Base-by-base conservation (phyloP, 2,888 invertebrate species). In the Diarsia rubi region DNA sequence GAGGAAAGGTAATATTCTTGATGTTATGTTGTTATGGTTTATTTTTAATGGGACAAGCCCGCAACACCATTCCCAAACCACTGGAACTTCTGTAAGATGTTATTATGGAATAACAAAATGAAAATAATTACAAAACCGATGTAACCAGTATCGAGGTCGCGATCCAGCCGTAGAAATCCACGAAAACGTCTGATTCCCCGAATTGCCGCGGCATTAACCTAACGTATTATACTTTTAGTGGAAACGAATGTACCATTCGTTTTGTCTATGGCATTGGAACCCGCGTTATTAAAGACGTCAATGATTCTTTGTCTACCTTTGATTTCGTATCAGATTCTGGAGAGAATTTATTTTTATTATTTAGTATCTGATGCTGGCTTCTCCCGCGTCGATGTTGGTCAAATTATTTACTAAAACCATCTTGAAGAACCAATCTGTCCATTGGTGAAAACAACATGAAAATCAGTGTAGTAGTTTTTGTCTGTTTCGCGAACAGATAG, bases 261-360 rank as follows among this genome's bases (percentile, higher is more conserved):
- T 86, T 82, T 78, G 69, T 82, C 78, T 71, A 74, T 79, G 69
- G 77, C 44, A 69, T 44, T 14, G 49, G 69, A 86, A 86, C 88
- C 81, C 78, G 74, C 44, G 78, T 76, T 83, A 89, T 91, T 86
- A 85, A 65, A 42, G 71, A 49, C 70, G 78, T 86, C 81, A 82
- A 88, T 83, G 69, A 69, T 70, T 74, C 52, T 67, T 68, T 67
- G 67, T 78, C 47, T 86, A 75, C 63, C 67, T 69, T 76, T 44
- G 69, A 57, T 42, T 47, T 69, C n/a, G 24, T 74, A 59, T 47
- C 31, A 24, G 47, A 44, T 65, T 37, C 42, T 31, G 44, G 31
- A 12, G 8, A 52, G 24, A 37, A 24, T 12, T 5, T 19, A 3
- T 37, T 44, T 16, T 42, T 60, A 57, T 66, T 47, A 37, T 27